Percentiles rank a stretch among this genome's conserved stretches.
phyloP scores from a whole-genome alignment of 2,888 invertebrate species.

The Pseudanteris insignis region DNA sequence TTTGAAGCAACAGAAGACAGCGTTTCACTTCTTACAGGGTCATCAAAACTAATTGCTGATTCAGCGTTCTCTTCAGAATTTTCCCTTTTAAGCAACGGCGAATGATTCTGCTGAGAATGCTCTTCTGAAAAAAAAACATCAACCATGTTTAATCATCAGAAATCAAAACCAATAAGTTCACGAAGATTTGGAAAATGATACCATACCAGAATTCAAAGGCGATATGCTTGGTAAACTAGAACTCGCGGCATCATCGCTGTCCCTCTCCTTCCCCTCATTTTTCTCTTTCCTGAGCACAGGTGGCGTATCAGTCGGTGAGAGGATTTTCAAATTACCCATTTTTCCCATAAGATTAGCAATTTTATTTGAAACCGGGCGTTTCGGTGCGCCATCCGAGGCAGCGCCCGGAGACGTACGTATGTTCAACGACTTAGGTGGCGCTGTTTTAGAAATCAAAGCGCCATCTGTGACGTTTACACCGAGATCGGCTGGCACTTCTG shows the following conservation, averaged over 20 bases:
- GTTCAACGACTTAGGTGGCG: slow-evolving; percentile 57
- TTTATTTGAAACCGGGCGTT: slow-evolving; percentile 57
- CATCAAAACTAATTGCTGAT: slow-evolving; percentile 61
- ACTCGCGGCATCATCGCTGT: slow-evolving; percentile 55
- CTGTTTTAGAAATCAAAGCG: slow-evolving; percentile 47
- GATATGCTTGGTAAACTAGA: slow-evolving; percentile 51
- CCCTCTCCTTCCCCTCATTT: slow-evolving; percentile 51
- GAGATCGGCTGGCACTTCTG: slow-evolving; percentile 4
- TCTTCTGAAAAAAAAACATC: slow-evolving; percentile 45
- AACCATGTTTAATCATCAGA: too few species aligned
- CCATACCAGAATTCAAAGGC: slow-evolving; percentile 47
- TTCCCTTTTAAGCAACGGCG: slow-evolving; percentile 13
- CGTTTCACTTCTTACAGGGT: slow-evolving; percentile 60
- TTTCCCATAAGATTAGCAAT: slow-evolving; percentile 61
- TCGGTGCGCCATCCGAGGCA: slow-evolving; percentile 41
- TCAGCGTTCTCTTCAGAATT: slow-evolving; percentile 52
- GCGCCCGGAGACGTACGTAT: slow-evolving; percentile 45
- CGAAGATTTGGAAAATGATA: slow-evolving; percentile 14
- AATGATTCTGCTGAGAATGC: slow-evolving; percentile 28
- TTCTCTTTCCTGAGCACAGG: slow-evolving; percentile 53
- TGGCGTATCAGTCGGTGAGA: slow-evolving; percentile 61
- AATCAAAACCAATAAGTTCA: slow-evolving; percentile 1
- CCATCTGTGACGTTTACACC: slow-evolving; percentile 35
- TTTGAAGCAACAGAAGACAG: slow-evolving; percentile 60
- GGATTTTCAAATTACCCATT: slow-evolving; percentile 60